Conservation (phyloP, 2,888 invertebrate genomes). For the Philhelius pedissequus region DNA sequence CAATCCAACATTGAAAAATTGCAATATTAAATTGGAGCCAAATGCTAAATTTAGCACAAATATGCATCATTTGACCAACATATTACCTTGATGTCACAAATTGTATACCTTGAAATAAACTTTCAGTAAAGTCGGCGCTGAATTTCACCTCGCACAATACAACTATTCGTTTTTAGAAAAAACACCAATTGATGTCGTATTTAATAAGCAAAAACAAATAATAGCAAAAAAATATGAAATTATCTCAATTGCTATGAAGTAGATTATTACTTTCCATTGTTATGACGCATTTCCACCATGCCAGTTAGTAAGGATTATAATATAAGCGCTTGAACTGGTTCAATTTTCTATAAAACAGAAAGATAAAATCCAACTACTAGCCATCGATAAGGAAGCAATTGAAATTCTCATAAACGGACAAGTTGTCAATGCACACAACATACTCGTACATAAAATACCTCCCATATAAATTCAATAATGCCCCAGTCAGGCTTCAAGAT, state of each 20-base stretch:
- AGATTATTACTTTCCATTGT: background rate
- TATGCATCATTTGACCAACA: too few species aligned
- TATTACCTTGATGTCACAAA: too few species aligned
- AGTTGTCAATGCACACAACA: background rate
- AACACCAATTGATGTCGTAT: too few species aligned
- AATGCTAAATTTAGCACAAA: too few species aligned
- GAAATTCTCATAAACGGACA: background rate
- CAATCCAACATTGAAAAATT: too few species aligned
- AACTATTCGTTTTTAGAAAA: too few species aligned
- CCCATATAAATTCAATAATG: constrained; percentile 31
- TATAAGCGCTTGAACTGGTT: constrained; percentile 11
- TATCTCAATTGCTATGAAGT: background rate
- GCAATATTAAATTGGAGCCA: too few species aligned
- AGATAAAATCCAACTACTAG: background rate
- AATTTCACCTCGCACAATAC: too few species aligned
- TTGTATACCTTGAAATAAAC: too few species aligned
- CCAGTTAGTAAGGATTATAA: background rate
- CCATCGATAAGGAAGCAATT: constrained; percentile 48
- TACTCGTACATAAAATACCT: background rate
- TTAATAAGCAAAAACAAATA: background rate
- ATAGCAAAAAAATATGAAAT: background rate
- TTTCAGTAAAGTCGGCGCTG: too few species aligned
- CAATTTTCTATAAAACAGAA: constrained; percentile 2
- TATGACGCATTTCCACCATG: constrained; percentile 16
- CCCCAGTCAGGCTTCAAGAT: background rate